Conservation (phyloP, 2,888 invertebrate genomes). For the Allacma fusca region DNA sequence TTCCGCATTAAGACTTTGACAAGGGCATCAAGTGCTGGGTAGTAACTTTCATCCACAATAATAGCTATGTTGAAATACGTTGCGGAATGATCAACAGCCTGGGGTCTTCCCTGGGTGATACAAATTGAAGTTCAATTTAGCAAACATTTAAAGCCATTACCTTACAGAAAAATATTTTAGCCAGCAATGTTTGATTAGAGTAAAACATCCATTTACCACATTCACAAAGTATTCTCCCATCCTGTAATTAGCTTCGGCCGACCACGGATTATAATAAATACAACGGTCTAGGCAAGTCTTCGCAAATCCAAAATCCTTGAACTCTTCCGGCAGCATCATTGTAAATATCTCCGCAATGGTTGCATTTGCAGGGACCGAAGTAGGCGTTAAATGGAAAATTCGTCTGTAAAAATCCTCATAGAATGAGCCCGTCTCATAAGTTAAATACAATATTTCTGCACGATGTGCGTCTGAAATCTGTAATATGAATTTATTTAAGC, state of each 20-base stretch:
- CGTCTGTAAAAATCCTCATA: no score
- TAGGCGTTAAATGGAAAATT: constrained; percentile 13
- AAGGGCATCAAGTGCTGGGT: no score
- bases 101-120: neutral
- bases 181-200: no score
- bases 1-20: no score
- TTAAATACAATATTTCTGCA: neutral
- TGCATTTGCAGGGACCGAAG: constrained; percentile 16
- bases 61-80: no score
- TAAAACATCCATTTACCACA: no score
- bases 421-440: no score
- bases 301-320: neutral
- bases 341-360: constrained; percentile 23
- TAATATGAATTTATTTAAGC: no score
- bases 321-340: neutral
- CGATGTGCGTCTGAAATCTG: neutral
- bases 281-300: constrained; percentile 14
- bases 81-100: no score
- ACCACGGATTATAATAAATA: neutral
- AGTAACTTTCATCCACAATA: no score
- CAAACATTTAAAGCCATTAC: neutral
- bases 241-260: constrained; percentile 7
- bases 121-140: neutral
- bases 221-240: constrained; percentile 6
- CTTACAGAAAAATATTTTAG: no score